phyloP scores from a whole-genome alignment of 2,113 vertebrate genomes.

The Microcebus tavaratra region DNA sequence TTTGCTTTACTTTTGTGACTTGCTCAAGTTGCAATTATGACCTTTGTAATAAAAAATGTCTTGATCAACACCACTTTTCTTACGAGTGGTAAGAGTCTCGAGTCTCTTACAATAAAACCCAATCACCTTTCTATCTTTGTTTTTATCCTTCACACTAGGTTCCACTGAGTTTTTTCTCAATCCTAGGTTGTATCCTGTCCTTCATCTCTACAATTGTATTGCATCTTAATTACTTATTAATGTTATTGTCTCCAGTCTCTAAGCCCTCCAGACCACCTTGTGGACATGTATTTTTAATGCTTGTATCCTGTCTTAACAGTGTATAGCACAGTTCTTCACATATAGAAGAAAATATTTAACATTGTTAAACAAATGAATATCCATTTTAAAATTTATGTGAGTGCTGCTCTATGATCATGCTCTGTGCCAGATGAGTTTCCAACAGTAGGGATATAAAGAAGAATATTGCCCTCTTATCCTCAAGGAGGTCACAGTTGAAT shows the following conservation, averaged over 20 bases:
- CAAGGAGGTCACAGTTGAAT: background rate
- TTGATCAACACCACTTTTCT: background rate
- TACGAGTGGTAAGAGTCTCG: background rate
- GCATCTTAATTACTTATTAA: constrained; percentile 7
- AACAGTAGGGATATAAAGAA: background rate
- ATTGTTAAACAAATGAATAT: background rate
- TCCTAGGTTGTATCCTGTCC: background rate
- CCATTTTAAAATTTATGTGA: background rate
- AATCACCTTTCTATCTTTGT: background rate
- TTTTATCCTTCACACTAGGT: background rate
- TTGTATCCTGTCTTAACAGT: background rate
- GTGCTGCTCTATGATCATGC: background rate
- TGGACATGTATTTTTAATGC: background rate
- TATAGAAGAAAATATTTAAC: background rate
- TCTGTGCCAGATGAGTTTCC: background rate
- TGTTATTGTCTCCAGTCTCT: background rate
- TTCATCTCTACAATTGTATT: constrained; percentile 16
- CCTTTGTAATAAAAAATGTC: background rate
- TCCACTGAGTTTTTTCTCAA: constrained; percentile 25
- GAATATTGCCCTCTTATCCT: background rate
- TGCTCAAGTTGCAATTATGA: background rate
- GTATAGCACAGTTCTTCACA: background rate
- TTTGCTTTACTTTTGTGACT: background rate
- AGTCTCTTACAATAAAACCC: background rate
- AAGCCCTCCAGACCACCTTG: background rate